Evolutionary conservation across 2,888 invertebrate genomes (phyloP), one percentile per base, ranked within the genome.

Genomic region (Patella caerulea): DNA sequence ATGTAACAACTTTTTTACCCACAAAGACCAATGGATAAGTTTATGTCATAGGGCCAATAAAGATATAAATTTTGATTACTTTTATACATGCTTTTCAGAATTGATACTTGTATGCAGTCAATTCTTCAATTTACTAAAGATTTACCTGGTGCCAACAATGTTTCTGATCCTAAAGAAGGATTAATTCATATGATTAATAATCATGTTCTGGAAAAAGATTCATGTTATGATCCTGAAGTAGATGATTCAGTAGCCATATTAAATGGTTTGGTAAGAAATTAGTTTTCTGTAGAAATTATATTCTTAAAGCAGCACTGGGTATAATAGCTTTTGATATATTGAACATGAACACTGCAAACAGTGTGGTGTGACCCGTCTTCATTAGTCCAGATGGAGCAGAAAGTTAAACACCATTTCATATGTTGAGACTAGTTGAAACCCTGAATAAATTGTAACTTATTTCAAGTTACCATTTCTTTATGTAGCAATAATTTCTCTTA

Each of bases 151-250:
- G 82, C 80, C 24, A 84, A 85, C 53, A 85, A 83, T 65, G 88
- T 86, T 78, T 79, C 85, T 9, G 85, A 87, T 15, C 89, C 90
- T 9, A 85, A 85, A 75, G 90, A 90, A 79, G 89, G 88, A 17
- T 80, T 90, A 11, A 79, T 84, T 2, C 84, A 86, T 78, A 87
- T 90, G 85, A 83, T 87, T 24, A 87, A 87, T 77, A 85, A 84
- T 71, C 87, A 88, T 77, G 82, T 86, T 29, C 81, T 90, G 76
- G 90, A 90, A 82, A 90, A 90, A 77, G 87, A 87, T 54, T 86
- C 88, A 1, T 90, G 90, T 78, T 89, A 89, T 78, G 90, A 90
- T 76, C 89, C 89, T 9, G 89, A 90, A 53, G 78, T 86, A n/a
- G 90, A 88, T 45, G 88, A 88, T 73, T 84, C 90, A 19, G 83